Conservation (phyloP, 2,797 vertebrate species). For the Xiphophorus birchmanni region DNA sequence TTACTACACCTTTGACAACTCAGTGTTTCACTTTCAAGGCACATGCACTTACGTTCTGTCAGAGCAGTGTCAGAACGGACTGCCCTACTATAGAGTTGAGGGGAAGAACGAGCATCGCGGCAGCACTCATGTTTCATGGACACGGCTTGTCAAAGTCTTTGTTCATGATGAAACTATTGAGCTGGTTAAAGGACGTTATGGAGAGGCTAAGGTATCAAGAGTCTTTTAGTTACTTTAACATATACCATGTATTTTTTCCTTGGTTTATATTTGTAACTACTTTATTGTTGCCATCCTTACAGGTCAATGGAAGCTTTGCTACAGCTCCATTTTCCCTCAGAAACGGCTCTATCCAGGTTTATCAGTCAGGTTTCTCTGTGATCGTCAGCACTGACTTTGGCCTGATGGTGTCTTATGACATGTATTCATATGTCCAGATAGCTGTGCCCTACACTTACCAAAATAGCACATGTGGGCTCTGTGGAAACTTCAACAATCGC, state of each 20-base stretch:
- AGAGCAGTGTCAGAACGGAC: constrained; percentile 47
- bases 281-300: constrained; percentile 32
- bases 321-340: constrained; percentile 61
- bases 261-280: not conserved
- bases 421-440: constrained; percentile 55
- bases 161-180: constrained; percentile 69
- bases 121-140: constrained; percentile 68
- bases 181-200: constrained; percentile 60
- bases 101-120: constrained; percentile 75
- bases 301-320: constrained; percentile 70
- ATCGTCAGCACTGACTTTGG: constrained; percentile 69
- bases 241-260: not conserved
- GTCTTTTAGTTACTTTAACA: not conserved
- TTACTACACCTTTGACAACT: constrained; percentile 75
- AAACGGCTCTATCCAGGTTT: constrained; percentile 60
- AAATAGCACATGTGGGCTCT: constrained; percentile 74
- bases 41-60: constrained; percentile 79
- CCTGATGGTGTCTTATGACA: constrained; percentile 71
- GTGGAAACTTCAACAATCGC: constrained; percentile 69
- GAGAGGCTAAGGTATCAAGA: constrained; percentile 58
- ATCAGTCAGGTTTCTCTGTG: constrained; percentile 66
- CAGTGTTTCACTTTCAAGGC: constrained; percentile 75
- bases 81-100: constrained; percentile 71
- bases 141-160: constrained; percentile 66
- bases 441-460: constrained; percentile 62